A percentile compares a stretch with the other conserved stretches of the same genome.
phyloP scores from a whole-genome alignment of 2,888 invertebrate genomes.

The Galerucella nymphaeae region DNA sequence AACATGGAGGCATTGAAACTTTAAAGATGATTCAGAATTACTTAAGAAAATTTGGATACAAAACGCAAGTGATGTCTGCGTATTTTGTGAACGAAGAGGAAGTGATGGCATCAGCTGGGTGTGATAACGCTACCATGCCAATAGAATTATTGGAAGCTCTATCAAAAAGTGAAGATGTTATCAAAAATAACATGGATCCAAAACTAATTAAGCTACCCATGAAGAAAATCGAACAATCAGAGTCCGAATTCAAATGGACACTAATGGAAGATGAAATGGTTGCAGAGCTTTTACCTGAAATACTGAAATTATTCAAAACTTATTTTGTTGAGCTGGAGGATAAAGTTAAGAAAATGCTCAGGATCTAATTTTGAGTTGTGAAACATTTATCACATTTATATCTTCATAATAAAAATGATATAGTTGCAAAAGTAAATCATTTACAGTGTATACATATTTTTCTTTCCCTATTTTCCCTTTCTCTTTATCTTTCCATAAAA shows the following conservation, averaged over 20 bases:
- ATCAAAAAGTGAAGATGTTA: constrained; percentile 75
- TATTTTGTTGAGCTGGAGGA: constrained; percentile 91
- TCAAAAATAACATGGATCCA: constrained; percentile 72
- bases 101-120: constrained; percentile 92
- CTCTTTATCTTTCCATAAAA: no score
- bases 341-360: constrained; percentile 65
- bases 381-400: no score
- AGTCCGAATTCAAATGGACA: constrained; percentile 93
- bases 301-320: constrained; percentile 95
- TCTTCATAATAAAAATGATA: no score
- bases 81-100: constrained; percentile 96
- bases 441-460: no score
- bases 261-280: constrained; percentile 99
- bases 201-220: constrained; percentile 76
- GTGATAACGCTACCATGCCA: constrained; percentile 96
- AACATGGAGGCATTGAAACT: constrained; percentile 95
- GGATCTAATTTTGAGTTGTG: not conserved
- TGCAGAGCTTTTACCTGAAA: constrained; percentile 94
- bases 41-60: constrained; percentile 97
- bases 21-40: constrained; percentile 97
- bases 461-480: no score
- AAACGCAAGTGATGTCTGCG: constrained; percentile 99
- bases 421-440: no score
- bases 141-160: constrained; percentile 89
- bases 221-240: constrained; percentile 81